A percentile compares a stretch with the other conserved stretches of the same genome.
Conservation (phyloP, 2,113 vertebrate genomes). For the Calonectris borealis region DNA sequence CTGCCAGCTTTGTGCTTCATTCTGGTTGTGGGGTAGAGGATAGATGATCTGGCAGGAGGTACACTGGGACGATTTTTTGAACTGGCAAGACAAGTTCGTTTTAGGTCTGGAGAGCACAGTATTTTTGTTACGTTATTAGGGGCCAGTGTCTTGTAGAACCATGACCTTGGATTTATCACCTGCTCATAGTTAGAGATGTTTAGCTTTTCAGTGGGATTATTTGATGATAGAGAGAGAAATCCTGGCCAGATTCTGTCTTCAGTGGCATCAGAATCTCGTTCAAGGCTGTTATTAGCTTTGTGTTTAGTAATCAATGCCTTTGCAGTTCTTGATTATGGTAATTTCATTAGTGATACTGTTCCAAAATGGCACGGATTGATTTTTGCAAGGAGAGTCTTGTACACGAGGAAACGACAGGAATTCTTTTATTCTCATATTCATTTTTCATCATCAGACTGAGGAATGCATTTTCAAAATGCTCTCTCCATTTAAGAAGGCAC, state of each 20-base stretch:
- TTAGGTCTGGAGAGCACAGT: not conserved
- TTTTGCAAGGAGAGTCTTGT: conserved; percentile 28
- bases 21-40: not conserved
- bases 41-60: not conserved
- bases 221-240: not conserved
- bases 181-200: not conserved
- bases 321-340: conserved; percentile 62
- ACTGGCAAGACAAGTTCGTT: not conserved
- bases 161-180: not conserved
- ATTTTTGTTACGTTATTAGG: not conserved
- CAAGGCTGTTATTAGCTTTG: conserved; percentile 15
- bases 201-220: not conserved
- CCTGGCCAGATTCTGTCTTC: not conserved
- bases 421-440: conserved; percentile 12
- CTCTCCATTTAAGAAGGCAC: conserved; percentile 32
- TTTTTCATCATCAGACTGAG: conserved; percentile 41
- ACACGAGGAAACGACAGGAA: conserved; percentile 3
- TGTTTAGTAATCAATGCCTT: conserved; percentile 39
- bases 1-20: not conserved
- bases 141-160: not conserved
- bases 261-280: not conserved
- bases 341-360: conserved; percentile 63
- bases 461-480: conserved; percentile 20
- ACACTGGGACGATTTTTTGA: not conserved
- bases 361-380: conserved; percentile 34